Evolutionary conservation across 2,113 vertebrate species (phyloP).

Genomic region (Echinops telfairi): DNA sequence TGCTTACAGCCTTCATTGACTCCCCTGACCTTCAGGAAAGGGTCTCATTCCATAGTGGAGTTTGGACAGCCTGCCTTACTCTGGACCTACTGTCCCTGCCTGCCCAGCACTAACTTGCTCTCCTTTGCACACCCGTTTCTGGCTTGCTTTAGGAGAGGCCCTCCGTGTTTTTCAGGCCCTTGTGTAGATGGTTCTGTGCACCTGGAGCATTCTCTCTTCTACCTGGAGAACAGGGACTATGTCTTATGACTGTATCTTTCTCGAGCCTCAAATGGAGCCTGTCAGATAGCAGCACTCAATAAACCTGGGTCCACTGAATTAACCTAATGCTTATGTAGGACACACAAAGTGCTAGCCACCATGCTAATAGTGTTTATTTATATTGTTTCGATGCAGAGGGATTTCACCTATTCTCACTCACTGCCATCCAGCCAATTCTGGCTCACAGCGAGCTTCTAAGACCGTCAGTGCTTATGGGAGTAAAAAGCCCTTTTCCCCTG

Average conservation of each 20-base stretch:
- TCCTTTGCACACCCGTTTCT: not conserved
- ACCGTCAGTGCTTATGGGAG: too few species aligned
- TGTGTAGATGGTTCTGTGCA: fast-evolving
- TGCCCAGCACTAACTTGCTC: not conserved
- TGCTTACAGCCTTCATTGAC: not conserved
- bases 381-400: not conserved
- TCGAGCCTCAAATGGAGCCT: too few species aligned
- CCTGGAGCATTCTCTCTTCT: not conserved
- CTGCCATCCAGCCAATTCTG: too few species aligned
- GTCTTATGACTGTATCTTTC: not conserved
- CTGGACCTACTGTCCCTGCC: not conserved
- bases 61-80: not conserved
- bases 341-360: not conserved
- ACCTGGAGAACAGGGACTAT: not conserved
- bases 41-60: too few species aligned
- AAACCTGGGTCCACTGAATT: too few species aligned
- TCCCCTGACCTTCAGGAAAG: not conserved
- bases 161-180: too few species aligned
- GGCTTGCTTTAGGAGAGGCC: fast-evolving
- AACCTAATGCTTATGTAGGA: not conserved
- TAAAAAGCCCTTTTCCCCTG: too few species aligned
- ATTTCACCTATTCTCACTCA: too few species aligned
- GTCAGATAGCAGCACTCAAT: not conserved
- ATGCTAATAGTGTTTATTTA: fast-evolving
- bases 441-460: too few species aligned